phyloP scores from a whole-genome alignment of 2,888 invertebrate genomes.

The Agonum fuliginosum region DNA sequence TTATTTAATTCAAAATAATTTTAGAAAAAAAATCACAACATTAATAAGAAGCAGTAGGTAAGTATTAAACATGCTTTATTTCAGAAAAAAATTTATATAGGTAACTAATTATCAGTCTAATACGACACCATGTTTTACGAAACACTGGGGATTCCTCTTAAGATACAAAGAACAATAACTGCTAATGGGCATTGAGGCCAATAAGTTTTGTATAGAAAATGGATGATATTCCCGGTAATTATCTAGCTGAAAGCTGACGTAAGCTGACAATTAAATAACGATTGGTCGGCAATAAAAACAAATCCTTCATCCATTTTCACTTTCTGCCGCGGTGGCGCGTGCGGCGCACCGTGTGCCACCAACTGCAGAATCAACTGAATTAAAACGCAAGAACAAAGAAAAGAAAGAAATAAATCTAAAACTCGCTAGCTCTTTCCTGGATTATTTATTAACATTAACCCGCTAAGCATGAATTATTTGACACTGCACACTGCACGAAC shows the following conservation, averaged over 20 bases:
- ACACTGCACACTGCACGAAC: background rate
- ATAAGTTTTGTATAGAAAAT: too few relatives aligned
- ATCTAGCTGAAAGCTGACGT: constrained; percentile 12
- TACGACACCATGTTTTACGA: too few relatives aligned
- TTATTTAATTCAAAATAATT: too few relatives aligned
- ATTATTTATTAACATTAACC: constrained; percentile 43
- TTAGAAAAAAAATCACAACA: too few relatives aligned
- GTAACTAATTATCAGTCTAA: too few relatives aligned
- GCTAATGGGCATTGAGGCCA: too few relatives aligned
- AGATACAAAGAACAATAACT: too few relatives aligned
- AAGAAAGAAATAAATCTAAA: constrained; percentile 37
- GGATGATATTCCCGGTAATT: constrained; percentile 26
- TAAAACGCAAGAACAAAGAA: constrained; percentile 32
- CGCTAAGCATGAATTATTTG: constrained; percentile 27
- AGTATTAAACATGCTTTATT: too few relatives aligned
- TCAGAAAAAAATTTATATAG: too few relatives aligned
- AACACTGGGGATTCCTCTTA: too few relatives aligned
- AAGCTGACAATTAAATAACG: constrained; percentile 30
- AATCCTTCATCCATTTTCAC: constrained; percentile 19
- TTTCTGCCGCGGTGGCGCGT: constrained; percentile 4
- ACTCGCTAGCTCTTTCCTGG: constrained; percentile 23
- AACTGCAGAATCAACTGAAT: constrained; percentile 32
- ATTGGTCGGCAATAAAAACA: constrained; percentile 21
- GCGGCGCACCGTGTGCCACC: too few relatives aligned
- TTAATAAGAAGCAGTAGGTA: too few relatives aligned